A percentile compares a stretch with the other conserved stretches of the same genome.
Conservation (phyloP, 2,797 vertebrate genomes). For the Euthynnus affinis region DNA sequence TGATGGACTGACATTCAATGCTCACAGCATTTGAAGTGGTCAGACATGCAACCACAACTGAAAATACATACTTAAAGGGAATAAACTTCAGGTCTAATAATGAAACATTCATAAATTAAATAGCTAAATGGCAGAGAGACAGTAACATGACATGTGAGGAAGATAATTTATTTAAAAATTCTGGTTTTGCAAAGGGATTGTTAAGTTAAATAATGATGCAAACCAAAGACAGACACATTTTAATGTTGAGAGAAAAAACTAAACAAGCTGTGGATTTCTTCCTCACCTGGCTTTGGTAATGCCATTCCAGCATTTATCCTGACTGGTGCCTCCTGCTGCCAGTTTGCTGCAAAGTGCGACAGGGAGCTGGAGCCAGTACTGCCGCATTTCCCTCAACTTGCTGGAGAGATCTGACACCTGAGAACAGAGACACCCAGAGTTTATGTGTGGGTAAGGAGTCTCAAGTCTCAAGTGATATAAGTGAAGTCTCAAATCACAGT, state of each 20-base stretch:
- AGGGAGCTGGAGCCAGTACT: slow-evolving; percentile 93
- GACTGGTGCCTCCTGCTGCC: slow-evolving; percentile 78
- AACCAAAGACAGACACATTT: not conserved
- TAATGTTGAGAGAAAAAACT: not conserved
- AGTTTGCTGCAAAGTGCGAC: slow-evolving; percentile 89
- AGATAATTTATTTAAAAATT: not conserved
- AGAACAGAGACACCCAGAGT: not conserved
- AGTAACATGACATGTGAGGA: too few species aligned
- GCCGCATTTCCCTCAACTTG: slow-evolving; percentile 90
- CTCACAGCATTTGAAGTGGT: not conserved
- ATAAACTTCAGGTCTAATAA: too few species aligned
- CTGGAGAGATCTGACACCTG: slow-evolving; percentile 93
- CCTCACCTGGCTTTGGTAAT: slow-evolving; percentile 90
- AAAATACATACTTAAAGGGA: not conserved
- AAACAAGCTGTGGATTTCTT: not conserved
- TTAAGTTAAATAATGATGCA: not conserved
- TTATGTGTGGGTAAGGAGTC: not conserved
- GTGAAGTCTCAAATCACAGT: not conserved
- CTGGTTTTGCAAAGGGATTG: not conserved
- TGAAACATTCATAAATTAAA: too few species aligned
- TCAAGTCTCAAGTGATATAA: not conserved
- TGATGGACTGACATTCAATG: not conserved
- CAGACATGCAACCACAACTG: not conserved
- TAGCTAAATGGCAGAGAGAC: too few species aligned
- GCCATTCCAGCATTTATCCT: slow-evolving; percentile 95